phyloP scores from a whole-genome alignment of 1,140 invertebrate genomes.

The Lamellibrachia luymesi region DNA sequence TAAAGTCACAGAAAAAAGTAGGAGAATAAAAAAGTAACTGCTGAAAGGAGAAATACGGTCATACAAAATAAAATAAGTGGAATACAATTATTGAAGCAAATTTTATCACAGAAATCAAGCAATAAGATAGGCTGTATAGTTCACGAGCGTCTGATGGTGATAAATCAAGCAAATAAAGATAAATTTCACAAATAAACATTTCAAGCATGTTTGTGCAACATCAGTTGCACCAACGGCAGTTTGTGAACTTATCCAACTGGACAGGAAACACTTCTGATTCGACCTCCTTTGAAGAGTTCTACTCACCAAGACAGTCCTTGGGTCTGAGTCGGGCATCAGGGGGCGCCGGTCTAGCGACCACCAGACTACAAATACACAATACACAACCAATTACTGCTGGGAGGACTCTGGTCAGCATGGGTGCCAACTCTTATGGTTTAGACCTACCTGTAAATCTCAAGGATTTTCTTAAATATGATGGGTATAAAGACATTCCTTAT shows the following conservation, averaged over 20 bases:
- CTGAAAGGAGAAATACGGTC: neutral
- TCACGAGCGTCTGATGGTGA: too few species aligned
- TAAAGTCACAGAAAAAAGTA: too few species aligned
- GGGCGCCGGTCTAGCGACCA: constrained; percentile 48
- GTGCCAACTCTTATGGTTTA: neutral
- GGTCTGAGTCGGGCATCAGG: constrained; percentile 48
- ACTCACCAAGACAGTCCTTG: constrained; percentile 38
- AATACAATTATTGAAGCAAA: neutral
- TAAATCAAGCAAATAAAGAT: too few species aligned
- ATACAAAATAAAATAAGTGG: neutral
- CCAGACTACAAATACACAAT: constrained; percentile 40
- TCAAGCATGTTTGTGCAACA: neutral
- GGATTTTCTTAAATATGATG: neutral
- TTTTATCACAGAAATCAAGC: neutral
- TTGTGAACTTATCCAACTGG: neutral
- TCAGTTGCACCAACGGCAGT: neutral
- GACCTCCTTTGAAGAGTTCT: neutral
- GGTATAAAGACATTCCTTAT: neutral
- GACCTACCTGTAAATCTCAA: neutral
- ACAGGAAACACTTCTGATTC: neutral
- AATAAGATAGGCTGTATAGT: too few species aligned
- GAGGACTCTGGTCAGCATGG: neutral
- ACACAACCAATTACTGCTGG: too few species aligned
- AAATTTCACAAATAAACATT: too few species aligned
- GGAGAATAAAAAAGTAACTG: too few species aligned